These are phyloP conservation scores for Etheostoma perlongum DNA, from an alignment of 2,797 vertebrate species.

Conservation along the genomic window DNA sequence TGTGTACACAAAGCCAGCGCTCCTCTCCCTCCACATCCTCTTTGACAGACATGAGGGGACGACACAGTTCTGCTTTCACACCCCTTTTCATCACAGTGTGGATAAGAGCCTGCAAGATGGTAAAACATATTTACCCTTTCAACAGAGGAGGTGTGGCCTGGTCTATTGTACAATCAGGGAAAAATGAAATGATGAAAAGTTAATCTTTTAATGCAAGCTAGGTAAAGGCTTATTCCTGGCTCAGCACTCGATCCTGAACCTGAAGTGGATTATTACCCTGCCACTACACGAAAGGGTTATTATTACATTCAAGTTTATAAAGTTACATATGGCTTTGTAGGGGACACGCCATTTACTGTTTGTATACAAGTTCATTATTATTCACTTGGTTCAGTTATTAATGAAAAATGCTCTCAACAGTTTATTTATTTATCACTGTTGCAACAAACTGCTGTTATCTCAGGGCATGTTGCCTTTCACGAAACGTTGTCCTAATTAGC, in stretches of 20 bases:
- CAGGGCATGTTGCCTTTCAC: constrained; percentile 55
- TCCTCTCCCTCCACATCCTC: constrained; percentile 66
- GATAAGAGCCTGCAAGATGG: constrained; percentile 72
- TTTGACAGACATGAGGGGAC: constrained; percentile 78
- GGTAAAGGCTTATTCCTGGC: constrained; percentile 62
- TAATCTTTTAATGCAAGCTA: constrained; percentile 81
- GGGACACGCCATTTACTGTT: not conserved
- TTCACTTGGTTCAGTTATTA: not conserved
- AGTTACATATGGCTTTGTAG: not conserved
- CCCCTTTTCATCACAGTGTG: constrained; percentile 74
- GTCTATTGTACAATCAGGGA: constrained; percentile 52
- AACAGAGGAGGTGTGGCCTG: constrained; percentile 68
- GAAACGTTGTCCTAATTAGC: constrained; percentile 65
- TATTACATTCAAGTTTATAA: constrained; percentile 12
- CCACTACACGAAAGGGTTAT: constrained; percentile 30
- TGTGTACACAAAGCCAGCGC: constrained; percentile 83
- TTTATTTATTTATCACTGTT: constrained; percentile 30
- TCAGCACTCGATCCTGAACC: constrained; percentile 49
- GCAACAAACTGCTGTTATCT: constrained; percentile 52
- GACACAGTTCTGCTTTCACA: constrained; percentile 79
- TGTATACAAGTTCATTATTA: not conserved
- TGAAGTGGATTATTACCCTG: constrained; percentile 40
- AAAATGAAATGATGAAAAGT: constrained; percentile 79
- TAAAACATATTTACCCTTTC: constrained; percentile 75
- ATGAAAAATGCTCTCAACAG: not conserved